phyloP scores from a whole-genome alignment of 2,888 invertebrate genomes.

The Mesoligia furuncula region DNA sequence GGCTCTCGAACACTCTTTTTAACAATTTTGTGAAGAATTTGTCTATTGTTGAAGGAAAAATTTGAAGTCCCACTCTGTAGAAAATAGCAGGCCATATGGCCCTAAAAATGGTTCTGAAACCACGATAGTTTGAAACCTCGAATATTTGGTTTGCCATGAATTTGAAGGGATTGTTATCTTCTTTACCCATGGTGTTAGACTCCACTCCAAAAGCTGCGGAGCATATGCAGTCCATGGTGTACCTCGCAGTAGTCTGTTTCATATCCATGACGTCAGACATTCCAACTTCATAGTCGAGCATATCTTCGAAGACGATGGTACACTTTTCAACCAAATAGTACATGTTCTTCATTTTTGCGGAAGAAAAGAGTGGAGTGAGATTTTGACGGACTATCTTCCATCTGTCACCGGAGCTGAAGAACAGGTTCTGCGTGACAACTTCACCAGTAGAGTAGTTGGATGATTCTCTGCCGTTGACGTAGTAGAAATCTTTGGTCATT shows the following conservation, averaged over 20 bases:
- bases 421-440: slow-evolving; percentile 69
- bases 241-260: slow-evolving; percentile 66
- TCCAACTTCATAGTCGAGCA: slow-evolving; percentile 64
- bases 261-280: slow-evolving; percentile 60
- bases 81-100: slow-evolving; percentile 77
- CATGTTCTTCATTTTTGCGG: slow-evolving; percentile 74
- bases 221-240: slow-evolving; percentile 77
- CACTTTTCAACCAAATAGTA: slow-evolving; percentile 75
- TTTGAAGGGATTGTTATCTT: slow-evolving; percentile 67
- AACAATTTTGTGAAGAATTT: slow-evolving; percentile 72
- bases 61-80: slow-evolving; percentile 69
- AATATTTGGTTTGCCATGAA: slow-evolving; percentile 69
- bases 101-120: slow-evolving; percentile 62
- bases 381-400: slow-evolving; percentile 81
- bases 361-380: slow-evolving; percentile 68
- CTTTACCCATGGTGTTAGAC: slow-evolving; percentile 48
- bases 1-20: slow-evolving; percentile 67
- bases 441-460: slow-evolving; percentile 70
- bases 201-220: slow-evolving; percentile 65
- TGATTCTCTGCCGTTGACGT: slow-evolving; percentile 75
- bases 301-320: slow-evolving; percentile 64
- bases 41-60: slow-evolving; percentile 66
- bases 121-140: slow-evolving; percentile 60
- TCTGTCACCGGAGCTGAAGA: slow-evolving; percentile 73
- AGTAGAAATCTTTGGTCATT: slow-evolving; percentile 75